Evolutionary conservation across 2,113 vertebrate species (phyloP), one percentile per base, ranked within the genome.

Genomic region (Muntiacus reevesi): DNA sequence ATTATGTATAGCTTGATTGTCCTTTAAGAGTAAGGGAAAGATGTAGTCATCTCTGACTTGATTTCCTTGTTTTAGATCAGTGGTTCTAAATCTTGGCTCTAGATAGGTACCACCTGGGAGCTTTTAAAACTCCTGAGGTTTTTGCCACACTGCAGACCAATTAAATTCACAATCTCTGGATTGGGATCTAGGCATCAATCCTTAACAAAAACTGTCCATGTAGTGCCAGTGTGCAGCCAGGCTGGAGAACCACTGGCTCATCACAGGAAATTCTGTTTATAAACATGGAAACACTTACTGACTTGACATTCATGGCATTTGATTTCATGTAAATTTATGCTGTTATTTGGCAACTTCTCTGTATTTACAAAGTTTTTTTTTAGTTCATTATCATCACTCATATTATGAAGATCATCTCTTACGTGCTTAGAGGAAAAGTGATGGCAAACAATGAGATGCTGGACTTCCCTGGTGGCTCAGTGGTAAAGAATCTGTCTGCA

Each of bases 21-120:
- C 86, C 50, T 94, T 96, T 84, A 95, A 96, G 62, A 92, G n/a
- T 54, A 59, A 94, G 52, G 36, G 64, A 85, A 92, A 60, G 40
- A 79, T 52, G 13, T 52, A 92, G 86, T 62, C 54, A 45, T 60
- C 60, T 94, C 1, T 60, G 64, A 87, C 16, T 91, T 82, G 54
- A 94, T 93, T 96, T 92, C 47, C 47, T 94, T 96, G 13, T 79
- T 78, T 43, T 40, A 50, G 54, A 54, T 91, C 78, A 95, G 43
- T 88, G 36, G 30, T 92, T 96, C 50, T 94, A 78, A 91, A 83
- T 28, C n/a, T 88, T 76, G 87, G 33, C 43, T 85, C 33, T 40
- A 86, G 50, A 30, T 27, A 47, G 62, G 11, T 84, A 76, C 8
- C 12, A 71, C 43, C 27, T 74, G n/a, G 52, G 54, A 90, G 52